A percentile compares a stretch with the other conserved stretches of the same genome.
These are phyloP conservation scores for Axinella damicornis DNA, from an alignment of 37 sponge, comb jelly and placozoan species.

Conservation along the genomic window DNA sequence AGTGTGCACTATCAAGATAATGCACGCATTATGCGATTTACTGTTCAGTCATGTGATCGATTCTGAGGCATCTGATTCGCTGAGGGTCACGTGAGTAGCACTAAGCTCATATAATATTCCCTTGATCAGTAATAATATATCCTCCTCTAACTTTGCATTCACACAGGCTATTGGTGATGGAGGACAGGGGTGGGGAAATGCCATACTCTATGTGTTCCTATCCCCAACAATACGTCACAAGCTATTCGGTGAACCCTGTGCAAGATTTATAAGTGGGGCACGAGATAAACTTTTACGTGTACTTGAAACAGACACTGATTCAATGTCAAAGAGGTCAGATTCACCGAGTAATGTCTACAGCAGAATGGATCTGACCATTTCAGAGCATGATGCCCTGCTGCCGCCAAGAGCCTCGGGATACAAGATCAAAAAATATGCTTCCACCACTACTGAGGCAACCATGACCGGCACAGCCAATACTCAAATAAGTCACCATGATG, in stretches of 20 bases:
- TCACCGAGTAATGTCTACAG: not conserved
- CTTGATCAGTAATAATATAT: no score
- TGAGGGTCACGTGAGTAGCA: no score
- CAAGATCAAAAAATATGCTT: conserved; percentile 7
- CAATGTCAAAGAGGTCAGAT: not conserved
- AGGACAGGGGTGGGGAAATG: conserved; percentile 82
- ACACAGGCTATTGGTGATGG: conserved; percentile 75
- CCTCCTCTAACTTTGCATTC: not conserved
- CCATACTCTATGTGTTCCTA: conserved; percentile 66
- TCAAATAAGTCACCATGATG: no score
- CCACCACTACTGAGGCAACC: not conserved
- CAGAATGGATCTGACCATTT: not conserved
- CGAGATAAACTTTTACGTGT: not conserved
- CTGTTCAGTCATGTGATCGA: no score
- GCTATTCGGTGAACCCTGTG: conserved; percentile 25
- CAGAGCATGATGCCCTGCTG: not conserved
- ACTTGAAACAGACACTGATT: not conserved
- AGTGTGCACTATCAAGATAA: no score
- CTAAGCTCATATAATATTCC: no score
- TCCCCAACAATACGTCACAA: conserved; percentile 44
- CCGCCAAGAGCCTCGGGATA: not conserved
- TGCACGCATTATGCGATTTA: no score
- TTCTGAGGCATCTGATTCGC: no score
- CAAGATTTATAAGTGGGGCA: not conserved
- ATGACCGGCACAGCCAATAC: no score